These are phyloP conservation scores for Dicyrtoma fusca DNA, from an alignment of 2,888 invertebrate genomes.

Conservation along the genomic window DNA sequence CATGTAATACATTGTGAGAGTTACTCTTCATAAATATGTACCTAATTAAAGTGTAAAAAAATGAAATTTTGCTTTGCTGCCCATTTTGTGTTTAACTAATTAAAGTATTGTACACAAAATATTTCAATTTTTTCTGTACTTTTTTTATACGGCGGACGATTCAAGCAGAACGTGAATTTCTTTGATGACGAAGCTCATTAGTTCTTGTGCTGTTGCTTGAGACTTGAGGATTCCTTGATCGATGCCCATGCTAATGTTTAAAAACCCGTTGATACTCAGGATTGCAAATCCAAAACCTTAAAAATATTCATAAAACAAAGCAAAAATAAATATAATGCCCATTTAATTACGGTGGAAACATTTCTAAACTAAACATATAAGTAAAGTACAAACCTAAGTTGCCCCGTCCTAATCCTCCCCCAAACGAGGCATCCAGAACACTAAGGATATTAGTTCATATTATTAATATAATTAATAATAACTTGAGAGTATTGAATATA, in stretches of 20 bases:
- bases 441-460: background rate
- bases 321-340: slow-evolving; percentile 18
- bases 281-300: slow-evolving; percentile 47
- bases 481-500: background rate
- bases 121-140: no score
- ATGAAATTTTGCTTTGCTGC: no score
- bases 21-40: no score
- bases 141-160: slow-evolving; percentile 24
- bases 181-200: slow-evolving; percentile 41
- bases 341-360: no score
- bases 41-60: no score
- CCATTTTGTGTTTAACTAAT: no score
- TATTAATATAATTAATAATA: background rate
- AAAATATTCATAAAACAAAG: background rate
- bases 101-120: no score
- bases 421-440: slow-evolving; percentile 21
- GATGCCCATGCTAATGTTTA: slow-evolving; percentile 44
- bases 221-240: slow-evolving; percentile 44
- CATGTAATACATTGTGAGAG: no score
- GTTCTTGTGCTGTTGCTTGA: slow-evolving; percentile 41
- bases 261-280: slow-evolving; percentile 42
- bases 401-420: slow-evolving; percentile 17
- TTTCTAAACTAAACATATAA: background rate
- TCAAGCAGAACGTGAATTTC: slow-evolving; percentile 44
- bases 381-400: slow-evolving; percentile 2